Evolutionary conservation across 2,888 invertebrate species (phyloP).

Genomic region (Pristionchus maxplancki): DNA sequence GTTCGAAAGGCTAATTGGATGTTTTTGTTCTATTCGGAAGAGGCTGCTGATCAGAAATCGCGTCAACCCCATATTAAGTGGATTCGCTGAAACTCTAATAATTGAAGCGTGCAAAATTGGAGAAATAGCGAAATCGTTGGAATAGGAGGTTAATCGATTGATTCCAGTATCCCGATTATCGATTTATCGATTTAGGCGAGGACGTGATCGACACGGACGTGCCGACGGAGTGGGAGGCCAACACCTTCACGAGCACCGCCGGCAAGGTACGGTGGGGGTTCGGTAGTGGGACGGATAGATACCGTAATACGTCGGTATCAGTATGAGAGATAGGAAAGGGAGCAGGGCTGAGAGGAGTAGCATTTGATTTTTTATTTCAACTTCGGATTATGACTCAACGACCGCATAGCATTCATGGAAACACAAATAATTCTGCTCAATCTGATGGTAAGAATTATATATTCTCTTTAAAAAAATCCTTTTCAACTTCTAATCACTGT

Average conservation of each 20-base stretch:
- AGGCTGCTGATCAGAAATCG: background rate
- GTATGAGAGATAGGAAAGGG: too few species aligned
- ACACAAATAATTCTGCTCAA: background rate
- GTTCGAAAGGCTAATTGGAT: too few species aligned
- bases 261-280: conserved; percentile 85
- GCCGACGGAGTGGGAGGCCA: conserved; percentile 92
- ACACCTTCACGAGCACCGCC: conserved; percentile 90
- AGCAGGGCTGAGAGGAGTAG: too few species aligned
- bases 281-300: too few species aligned
- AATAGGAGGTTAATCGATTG: background rate
- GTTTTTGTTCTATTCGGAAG: too few species aligned
- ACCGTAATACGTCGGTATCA: too few species aligned
- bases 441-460: too few species aligned
- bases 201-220: conserved; percentile 95
- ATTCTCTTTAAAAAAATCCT: background rate
- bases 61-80: background rate
- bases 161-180: background rate
- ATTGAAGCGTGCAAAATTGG: background rate
- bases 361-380: too few species aligned
- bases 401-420: too few species aligned
- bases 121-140: background rate
- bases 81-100: background rate
- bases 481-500: too few species aligned
- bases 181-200: conserved; percentile 84
- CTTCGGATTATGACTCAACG: too few species aligned